These are phyloP conservation scores for Alexandromys oeconomus DNA, from an alignment of 2,797 vertebrate genomes.

Conservation along the genomic window DNA sequence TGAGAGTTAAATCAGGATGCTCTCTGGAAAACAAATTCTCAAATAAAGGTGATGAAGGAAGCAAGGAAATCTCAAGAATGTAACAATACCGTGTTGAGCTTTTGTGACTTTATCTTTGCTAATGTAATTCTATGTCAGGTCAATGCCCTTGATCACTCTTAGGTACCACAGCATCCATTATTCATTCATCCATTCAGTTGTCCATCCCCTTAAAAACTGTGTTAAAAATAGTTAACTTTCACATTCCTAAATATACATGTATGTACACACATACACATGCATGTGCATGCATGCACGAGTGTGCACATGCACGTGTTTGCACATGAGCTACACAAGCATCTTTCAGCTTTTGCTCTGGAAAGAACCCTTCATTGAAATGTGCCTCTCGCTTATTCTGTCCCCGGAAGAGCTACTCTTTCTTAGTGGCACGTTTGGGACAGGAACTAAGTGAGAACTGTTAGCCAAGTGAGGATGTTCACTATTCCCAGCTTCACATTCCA, in stretches of 20 bases:
- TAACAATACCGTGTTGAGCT: background rate
- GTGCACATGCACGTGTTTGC: background rate
- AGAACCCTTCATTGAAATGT: background rate
- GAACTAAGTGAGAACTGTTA: background rate
- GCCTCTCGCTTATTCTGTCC: background rate
- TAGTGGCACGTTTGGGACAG: background rate
- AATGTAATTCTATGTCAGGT: background rate
- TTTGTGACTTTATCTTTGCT: background rate
- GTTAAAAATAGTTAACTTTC: background rate
- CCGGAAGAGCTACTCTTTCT: background rate
- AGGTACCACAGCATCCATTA: background rate
- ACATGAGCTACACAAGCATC: background rate
- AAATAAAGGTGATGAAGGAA: background rate
- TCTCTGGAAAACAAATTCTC: background rate
- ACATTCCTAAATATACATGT: background rate
- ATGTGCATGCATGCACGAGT: background rate
- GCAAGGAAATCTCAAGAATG: background rate
- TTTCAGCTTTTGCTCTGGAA: background rate
- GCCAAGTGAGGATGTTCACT: background rate
- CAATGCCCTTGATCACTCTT: background rate
- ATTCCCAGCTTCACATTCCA: background rate
- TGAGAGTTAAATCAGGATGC: background rate
- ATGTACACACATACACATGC: background rate
- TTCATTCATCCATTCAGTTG: background rate
- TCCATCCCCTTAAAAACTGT: background rate